These are phyloP conservation scores for Xiphophorus couchianus DNA, from an alignment of 2,113 vertebrate genomes.

Conservation along the genomic window DNA sequence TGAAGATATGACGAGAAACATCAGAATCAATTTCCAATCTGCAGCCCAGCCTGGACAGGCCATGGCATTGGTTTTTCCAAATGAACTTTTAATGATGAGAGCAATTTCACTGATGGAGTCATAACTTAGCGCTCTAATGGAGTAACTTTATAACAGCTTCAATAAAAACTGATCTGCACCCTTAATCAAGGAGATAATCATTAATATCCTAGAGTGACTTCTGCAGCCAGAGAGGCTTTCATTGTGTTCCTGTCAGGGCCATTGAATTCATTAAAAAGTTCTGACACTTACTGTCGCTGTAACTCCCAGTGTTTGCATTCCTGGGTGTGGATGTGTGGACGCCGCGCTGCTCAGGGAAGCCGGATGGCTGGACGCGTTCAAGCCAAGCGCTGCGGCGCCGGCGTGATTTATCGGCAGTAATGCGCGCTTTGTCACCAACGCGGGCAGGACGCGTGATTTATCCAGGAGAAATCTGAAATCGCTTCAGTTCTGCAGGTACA, in stretches of 20 bases:
- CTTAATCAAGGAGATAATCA: not conserved
- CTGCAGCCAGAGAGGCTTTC: not conserved
- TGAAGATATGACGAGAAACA: not conserved
- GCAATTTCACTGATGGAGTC: conserved; percentile 33
- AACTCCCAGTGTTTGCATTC: not conserved
- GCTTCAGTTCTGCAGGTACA: not conserved
- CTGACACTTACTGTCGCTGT: not conserved
- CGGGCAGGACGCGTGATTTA: not conserved
- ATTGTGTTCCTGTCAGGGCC: not conserved
- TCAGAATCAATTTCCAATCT: not conserved
- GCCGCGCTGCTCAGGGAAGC: not conserved
- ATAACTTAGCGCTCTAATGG: conserved; percentile 17
- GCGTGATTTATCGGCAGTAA: not conserved
- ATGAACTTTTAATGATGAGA: conserved; percentile 43
- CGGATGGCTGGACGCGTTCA: not conserved
- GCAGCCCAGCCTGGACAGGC: not conserved
- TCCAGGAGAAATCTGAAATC: not conserved
- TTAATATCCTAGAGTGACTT: not conserved
- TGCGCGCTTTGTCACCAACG: not conserved
- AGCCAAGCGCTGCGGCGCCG: not conserved
- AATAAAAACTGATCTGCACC: not conserved
- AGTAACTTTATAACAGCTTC: not conserved
- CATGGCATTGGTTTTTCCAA: conserved; percentile 18
- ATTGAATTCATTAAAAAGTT: not conserved
- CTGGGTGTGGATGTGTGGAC: not conserved